phyloP scores from a whole-genome alignment of 2,888 invertebrate genomes.

The Ophion slaviceki region DNA sequence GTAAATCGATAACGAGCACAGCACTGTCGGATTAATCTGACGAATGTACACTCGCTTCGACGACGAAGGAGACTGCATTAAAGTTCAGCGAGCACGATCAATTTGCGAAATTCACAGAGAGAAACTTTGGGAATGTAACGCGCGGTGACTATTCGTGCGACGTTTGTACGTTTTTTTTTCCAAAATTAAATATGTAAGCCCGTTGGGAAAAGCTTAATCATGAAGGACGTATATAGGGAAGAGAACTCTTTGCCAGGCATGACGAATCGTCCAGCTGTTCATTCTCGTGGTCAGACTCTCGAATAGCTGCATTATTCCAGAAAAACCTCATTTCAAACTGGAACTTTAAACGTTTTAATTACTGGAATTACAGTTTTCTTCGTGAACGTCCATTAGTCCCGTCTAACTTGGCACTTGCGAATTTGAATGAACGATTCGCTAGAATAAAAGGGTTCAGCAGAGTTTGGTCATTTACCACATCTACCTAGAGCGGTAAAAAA shows the following conservation, averaged over 20 bases:
- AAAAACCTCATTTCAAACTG: background rate
- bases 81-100: background rate
- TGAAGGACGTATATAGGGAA: background rate
- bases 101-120: constrained; percentile 24
- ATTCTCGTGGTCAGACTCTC: background rate
- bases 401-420: background rate
- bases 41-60: constrained; percentile 16
- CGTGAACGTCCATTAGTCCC: too few relatives aligned
- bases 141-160: constrained; percentile 14
- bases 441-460: background rate
- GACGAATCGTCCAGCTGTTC: constrained; percentile 26
- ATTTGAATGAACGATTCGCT: background rate
- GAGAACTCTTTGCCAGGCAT: background rate
- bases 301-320: constrained; percentile 16
- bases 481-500: too few relatives aligned
- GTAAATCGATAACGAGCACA: constrained; percentile 5
- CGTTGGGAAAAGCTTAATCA: constrained; percentile 32
- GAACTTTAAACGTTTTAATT: background rate
- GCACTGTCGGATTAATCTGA: background rate
- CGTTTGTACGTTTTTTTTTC: constrained; percentile 23
- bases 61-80: background rate
- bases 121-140: background rate
- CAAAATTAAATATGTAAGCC: constrained; percentile 4
- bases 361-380: background rate
- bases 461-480: too few relatives aligned